phyloP scores from a whole-genome alignment of 2,113 vertebrate genomes.

The Galbula dea region DNA sequence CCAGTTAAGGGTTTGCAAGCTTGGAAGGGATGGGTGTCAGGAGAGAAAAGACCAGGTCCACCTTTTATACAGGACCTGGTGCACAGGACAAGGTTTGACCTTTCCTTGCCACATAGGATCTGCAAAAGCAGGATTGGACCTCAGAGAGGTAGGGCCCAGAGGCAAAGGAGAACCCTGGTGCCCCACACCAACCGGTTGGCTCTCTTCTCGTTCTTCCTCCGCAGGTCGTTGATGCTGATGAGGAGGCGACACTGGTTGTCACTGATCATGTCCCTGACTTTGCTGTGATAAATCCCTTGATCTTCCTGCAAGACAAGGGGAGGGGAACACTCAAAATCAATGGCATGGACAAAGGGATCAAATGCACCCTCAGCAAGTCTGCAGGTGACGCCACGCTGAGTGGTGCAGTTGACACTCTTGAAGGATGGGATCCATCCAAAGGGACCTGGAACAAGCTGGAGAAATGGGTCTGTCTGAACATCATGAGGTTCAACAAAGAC shows the following conservation, averaged over 20 bases:
- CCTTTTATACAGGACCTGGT: neutral
- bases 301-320: slow-evolving; percentile 79
- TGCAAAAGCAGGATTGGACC: neutral
- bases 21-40: neutral
- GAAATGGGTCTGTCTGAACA: neutral
- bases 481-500: neutral
- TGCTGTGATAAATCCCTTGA: slow-evolving; percentile 90
- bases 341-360: neutral
- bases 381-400: neutral
- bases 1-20: neutral
- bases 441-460: neutral
- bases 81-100: neutral
- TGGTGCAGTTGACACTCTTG: neutral
- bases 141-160: rapidly evolving
- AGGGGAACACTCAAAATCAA: neutral
- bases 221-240: slow-evolving; percentile 93
- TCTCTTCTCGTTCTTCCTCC: slow-evolving; percentile 87
- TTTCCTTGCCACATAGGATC: neutral
- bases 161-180: rapidly evolving
- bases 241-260: slow-evolving; percentile 88
- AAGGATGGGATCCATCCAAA: neutral
- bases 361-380: neutral
- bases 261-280: slow-evolving; percentile 92
- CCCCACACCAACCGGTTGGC: slow-evolving; percentile 80
- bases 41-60: neutral